Base-by-base conservation (phyloP, 2,797 vertebrate genomes). In the Danionella dracula region DNA sequence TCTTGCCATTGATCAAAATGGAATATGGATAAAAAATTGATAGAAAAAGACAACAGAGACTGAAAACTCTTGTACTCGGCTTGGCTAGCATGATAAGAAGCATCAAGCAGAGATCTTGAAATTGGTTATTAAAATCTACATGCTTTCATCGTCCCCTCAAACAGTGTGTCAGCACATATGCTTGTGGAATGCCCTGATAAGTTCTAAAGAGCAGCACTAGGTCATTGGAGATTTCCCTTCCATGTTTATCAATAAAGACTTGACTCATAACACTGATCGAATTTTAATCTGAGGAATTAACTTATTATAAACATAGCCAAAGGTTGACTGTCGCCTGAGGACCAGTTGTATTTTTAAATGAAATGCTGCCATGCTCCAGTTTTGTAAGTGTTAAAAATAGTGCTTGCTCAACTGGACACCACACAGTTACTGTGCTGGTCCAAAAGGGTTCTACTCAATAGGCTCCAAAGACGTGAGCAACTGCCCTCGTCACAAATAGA, bases 311-410 rank as follows among this genome's bases (percentile, higher is more conserved):
- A 35, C 10, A 35, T 3, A 9, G 23, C 60, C 21, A 21, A 31
- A 13, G 20, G 20, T 9, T 40, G 15, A 19, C 32, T 1, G 8
- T 9, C 5, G 15, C 32, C 42, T 38, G 21, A 5, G 1, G 53
- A 7, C 38, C 15, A 12, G 8, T 21, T 20, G 20, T 59, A 59
- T 58, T 58, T 41, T 34, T 12, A 59, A 54, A 48, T 11, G 34
- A 48, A 41, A 34, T 6, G 0, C 9, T 27, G 37, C 31, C 32
- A 48, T 57, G 34, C 44, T 56, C 23, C 17, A 7, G 13, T 50
- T 58, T 42, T 48, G 49, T 2, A 31, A 42, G 64, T 15, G 15
- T 44, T 58, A 67, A 41, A 67, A 50, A 67, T 58, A 67, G 44
- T 23, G 45, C 8, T 12, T n/a, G 2, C 44, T 41, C 45, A 49